Percentiles rank a stretch among this genome's conserved stretches.
Conservation (phyloP, 2,888 invertebrate species). For the Noctua fimbriata region DNA sequence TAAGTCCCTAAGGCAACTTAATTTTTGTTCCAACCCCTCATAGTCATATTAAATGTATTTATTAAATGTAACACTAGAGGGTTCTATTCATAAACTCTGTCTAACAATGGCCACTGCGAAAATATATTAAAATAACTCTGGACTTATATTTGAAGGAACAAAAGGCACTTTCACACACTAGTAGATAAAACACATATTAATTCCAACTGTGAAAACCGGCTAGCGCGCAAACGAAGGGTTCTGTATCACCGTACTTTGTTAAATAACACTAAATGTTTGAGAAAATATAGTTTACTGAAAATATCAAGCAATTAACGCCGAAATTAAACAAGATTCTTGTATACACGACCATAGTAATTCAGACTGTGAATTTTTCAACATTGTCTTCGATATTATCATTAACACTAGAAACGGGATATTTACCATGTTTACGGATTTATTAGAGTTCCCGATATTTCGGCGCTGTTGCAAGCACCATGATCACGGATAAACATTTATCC, state of each 20-base stretch:
- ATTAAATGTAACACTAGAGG: slow-evolving; percentile 51
- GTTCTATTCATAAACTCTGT: slow-evolving; percentile 39
- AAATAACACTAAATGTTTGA: not conserved
- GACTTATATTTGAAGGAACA: slow-evolving; percentile 42
- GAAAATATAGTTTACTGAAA: no score
- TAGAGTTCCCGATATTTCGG: no score
- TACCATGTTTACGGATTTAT: no score
- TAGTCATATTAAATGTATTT: slow-evolving; percentile 44
- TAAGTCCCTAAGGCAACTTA: not conserved
- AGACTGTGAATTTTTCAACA: no score
- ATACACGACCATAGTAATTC: no score
- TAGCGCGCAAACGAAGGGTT: not conserved
- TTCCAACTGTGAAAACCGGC: slow-evolving; percentile 12
- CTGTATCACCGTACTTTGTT: not conserved
- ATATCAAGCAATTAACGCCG: not conserved
- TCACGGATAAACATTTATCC: no score
- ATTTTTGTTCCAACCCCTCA: slow-evolving; percentile 33
- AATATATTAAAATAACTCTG: slow-evolving; percentile 50
- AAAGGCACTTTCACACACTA: slow-evolving; percentile 27
- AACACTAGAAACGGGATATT: no score
- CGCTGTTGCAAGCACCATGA: no score
- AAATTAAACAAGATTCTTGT: not conserved
- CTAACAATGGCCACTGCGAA: slow-evolving; percentile 47
- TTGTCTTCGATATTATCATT: no score
- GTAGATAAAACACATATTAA: slow-evolving; percentile 35